Evolutionary conservation across 2,888 invertebrate genomes (phyloP).

Genomic region (Drosophila trichaetosa): DNA sequence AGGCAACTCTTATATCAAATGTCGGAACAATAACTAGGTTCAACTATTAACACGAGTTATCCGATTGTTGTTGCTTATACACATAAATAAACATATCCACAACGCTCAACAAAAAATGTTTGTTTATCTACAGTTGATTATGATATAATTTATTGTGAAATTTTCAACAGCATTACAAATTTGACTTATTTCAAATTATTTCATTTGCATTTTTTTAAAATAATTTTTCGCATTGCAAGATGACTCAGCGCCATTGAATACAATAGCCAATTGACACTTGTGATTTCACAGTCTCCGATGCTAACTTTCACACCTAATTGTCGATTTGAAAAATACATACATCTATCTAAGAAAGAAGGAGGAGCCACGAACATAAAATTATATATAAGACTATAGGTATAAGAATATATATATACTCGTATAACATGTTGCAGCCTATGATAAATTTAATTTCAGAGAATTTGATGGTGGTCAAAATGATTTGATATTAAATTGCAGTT

Average conservation of each 20-base stretch:
- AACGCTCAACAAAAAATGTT: neutral
- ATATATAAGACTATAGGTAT: no score
- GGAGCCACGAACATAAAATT: neutral
- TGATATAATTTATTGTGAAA: slow-evolving; percentile 16
- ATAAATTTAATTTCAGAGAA: neutral
- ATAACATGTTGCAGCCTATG: neutral
- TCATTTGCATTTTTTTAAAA: slow-evolving; percentile 10
- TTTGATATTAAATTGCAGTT: neutral
- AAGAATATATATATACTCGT: neutral
- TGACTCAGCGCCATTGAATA: slow-evolving; percentile 38
- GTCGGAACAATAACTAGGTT: neutral
- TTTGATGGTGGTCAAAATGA: neutral
- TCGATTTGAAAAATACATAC: slow-evolving; percentile 14
- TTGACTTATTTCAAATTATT: slow-evolving; percentile 10
- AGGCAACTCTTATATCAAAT: slow-evolving; percentile 13
- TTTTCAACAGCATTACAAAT: slow-evolving; percentile 5
- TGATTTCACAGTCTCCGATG: slow-evolving; percentile 38
- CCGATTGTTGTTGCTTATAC: slow-evolving; percentile 3
- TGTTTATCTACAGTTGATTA: slow-evolving; percentile 17
- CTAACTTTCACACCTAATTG: slow-evolving; percentile 61
- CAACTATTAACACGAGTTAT: neutral
- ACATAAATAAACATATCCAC: slow-evolving; percentile 13
- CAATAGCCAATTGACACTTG: slow-evolving; percentile 42
- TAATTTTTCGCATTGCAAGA: neutral
- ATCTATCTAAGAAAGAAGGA: slow-evolving; percentile 14